A percentile compares a stretch with the other conserved stretches of the same genome.
phyloP scores from a whole-genome alignment of 2,113 vertebrate species.

The Otocyon megalotis region DNA sequence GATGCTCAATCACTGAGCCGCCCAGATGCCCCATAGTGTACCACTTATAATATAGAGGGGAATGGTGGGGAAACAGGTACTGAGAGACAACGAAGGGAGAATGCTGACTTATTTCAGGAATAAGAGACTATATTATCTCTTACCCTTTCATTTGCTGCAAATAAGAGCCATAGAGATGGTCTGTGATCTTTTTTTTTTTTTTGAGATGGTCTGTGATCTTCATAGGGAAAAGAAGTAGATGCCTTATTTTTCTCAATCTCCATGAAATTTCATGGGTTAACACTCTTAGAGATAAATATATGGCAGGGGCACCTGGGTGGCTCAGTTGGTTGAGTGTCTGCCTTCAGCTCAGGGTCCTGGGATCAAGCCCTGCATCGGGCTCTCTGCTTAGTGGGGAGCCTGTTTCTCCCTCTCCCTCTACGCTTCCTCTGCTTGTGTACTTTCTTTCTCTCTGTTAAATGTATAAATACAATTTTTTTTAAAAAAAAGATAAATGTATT shows the following conservation, averaged over 20 bases:
- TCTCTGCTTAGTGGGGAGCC: too few relatives aligned
- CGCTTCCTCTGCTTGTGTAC: too few relatives aligned
- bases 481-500: background rate
- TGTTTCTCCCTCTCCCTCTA: too few relatives aligned
- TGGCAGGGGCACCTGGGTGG: too few relatives aligned
- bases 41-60: background rate
- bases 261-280: background rate
- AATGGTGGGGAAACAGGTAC: background rate
- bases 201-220: background rate
- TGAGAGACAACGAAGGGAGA: background rate
- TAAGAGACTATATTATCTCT: background rate
- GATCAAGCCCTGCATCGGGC: too few relatives aligned
- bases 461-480: too few relatives aligned
- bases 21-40: too few relatives aligned
- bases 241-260: slow-evolving; percentile 37
- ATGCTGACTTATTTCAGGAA: background rate
- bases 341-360: too few relatives aligned
- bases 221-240: slow-evolving; percentile 20
- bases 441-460: too few relatives aligned
- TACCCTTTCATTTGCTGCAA: background rate
- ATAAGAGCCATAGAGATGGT: background rate
- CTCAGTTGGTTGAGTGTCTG: too few relatives aligned
- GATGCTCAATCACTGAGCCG: too few relatives aligned
- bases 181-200: background rate
- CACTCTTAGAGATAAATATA: slow-evolving; percentile 4